A percentile compares a stretch with the other conserved stretches of the same genome.
These are phyloP conservation scores for Butorides virescens DNA, from an alignment of 2,113 vertebrate species.

Conservation along the genomic window DNA sequence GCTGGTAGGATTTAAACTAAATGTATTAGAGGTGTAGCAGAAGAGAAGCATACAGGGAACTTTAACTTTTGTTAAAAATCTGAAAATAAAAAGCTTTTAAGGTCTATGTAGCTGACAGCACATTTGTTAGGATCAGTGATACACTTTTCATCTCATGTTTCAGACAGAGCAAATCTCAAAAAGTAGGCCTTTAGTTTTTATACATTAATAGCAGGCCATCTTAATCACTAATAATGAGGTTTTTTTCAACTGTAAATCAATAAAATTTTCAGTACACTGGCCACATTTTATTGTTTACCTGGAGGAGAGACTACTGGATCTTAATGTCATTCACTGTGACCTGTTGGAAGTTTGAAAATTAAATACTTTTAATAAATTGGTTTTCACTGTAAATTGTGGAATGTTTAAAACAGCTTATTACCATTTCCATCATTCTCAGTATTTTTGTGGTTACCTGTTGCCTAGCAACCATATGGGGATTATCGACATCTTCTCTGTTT, in stretches of 20 bases:
- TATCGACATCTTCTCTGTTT: not conserved
- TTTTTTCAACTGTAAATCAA: not conserved
- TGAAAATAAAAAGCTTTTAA: not conserved
- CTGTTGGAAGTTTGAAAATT: not conserved
- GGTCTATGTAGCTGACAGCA: not conserved
- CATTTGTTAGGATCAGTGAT: not conserved
- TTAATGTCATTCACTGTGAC: not conserved
- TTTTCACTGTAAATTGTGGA: not conserved
- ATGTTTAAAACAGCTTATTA: not conserved
- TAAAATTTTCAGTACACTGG: not conserved
- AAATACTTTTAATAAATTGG: not conserved
- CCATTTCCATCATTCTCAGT: not conserved
- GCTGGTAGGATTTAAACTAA: not conserved
- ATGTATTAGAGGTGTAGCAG: not conserved
- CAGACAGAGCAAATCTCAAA: not conserved
- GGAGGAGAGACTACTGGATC: not conserved
- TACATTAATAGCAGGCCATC: not conserved
- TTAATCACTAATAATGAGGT: not conserved
- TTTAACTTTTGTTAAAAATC: not conserved
- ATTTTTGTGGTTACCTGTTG: not conserved
- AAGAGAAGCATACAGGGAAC: not conserved
- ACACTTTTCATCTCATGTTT: not conserved
- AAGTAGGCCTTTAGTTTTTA: not conserved
- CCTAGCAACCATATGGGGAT: not conserved
- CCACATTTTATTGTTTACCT: not conserved